Base-by-base conservation (phyloP, 2,888 invertebrate species). In the Caenorhabditis zanzibari region DNA sequence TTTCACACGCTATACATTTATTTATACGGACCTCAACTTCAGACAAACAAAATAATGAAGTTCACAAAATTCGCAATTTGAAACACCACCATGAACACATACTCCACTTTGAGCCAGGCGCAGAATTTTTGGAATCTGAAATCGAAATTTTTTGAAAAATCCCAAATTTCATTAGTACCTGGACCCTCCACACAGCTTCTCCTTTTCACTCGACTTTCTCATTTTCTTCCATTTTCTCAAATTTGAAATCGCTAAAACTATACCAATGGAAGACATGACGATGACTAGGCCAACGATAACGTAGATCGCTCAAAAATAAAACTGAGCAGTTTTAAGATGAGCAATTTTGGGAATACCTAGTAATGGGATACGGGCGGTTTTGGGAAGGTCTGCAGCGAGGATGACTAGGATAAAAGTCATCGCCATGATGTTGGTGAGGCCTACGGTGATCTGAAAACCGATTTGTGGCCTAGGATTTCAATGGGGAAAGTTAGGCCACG, bases 371-470 rank as follows among this genome's bases (percentile, higher is more conserved):
- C 28, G 41, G 5, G 63, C 63, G 10, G 85, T 84, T 54, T 85
- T 85, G 0, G 85, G 85, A 2, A 85, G 64, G 38, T 83, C 81
- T 7, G 59, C 81, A 1, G 83, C 74, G 2, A 85, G 54, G 41
- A 85, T 85, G 9, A 72, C 79, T 12, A 85, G 59, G 19, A 85
- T 82, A 44, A 85, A 73, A 12, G 71, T 82, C 75, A 85, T 85
- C 2, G 83, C 66, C 79, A 82, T 85, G 38, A 85, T 81, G 24
- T 80, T 81, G 14, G 85, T 84, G 3, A 85, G 47, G 0, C 85
- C 85, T 12, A 85, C 74, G 1, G 71, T 77, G n/a, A 85, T 58
- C 83, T 77, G 28, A 9, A 54, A 19, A 49, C n/a, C n/a, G n/a
- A n/a, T n/a, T n/a, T n/a, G n/a, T n/a, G n/a, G n/a, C n/a, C n/a